Conservation (phyloP, 2,797 vertebrate species). For the Gobio occitaniae region DNA sequence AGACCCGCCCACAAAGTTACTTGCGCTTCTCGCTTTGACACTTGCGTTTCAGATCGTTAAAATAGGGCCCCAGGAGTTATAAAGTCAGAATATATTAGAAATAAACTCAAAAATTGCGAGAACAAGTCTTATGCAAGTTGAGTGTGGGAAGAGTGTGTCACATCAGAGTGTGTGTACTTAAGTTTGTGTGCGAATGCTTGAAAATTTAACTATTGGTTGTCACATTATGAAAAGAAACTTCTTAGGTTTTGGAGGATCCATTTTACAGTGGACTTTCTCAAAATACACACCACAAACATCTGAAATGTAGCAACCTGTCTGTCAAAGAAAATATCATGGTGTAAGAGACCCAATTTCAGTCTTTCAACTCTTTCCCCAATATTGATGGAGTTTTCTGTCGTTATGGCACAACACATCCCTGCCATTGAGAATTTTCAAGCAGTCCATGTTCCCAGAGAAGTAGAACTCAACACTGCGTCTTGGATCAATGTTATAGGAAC, state of each 20-base stretch:
- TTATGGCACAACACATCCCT: too few relatives aligned
- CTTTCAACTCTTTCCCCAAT: not conserved
- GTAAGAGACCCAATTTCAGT: not conserved
- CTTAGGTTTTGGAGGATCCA: not conserved
- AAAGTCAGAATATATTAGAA: not conserved
- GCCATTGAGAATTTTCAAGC: too few relatives aligned
- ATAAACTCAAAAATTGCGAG: not conserved
- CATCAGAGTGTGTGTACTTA: constrained; percentile 19
- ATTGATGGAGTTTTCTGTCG: too few relatives aligned
- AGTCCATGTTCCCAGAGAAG: too few relatives aligned
- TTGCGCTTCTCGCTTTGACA: too few relatives aligned
- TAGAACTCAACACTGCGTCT: too few relatives aligned
- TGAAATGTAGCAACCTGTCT: not conserved
- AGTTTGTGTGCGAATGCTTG: constrained; percentile 2
- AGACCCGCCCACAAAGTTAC: too few relatives aligned
- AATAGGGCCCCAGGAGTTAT: too few relatives aligned
- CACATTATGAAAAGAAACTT: constrained; percentile 22
- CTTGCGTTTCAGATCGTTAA: too few relatives aligned
- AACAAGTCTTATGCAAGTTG: not conserved
- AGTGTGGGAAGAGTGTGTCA: not conserved
- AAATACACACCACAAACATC: not conserved
- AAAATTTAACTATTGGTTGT: not conserved
- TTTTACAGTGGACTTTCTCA: constrained; percentile 15
- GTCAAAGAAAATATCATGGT: not conserved
- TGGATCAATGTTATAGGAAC: too few relatives aligned